A percentile compares a stretch with the other conserved stretches of the same genome.
These are phyloP conservation scores for Hymenochirus boettgeri DNA, from an alignment of 2,113 vertebrate genomes.

Conservation along the genomic window DNA sequence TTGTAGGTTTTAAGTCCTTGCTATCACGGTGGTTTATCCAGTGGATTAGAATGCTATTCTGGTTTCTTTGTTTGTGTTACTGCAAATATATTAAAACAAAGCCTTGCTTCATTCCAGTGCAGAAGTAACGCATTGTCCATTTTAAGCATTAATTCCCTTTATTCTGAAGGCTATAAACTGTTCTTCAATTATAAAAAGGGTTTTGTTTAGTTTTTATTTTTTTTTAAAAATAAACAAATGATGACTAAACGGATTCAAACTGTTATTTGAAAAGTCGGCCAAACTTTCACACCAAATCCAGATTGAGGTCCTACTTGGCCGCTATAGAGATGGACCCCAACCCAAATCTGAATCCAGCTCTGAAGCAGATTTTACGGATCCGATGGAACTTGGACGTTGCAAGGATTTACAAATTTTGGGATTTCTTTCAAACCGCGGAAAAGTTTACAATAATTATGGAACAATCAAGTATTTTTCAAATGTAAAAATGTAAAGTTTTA, in stretches of 20 bases:
- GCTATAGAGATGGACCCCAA: too few species aligned
- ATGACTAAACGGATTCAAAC: too few species aligned
- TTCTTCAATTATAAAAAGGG: background rate
- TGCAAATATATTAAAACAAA: conserved; percentile 28
- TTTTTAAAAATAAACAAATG: too few species aligned
- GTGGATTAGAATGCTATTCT: conserved; percentile 37
- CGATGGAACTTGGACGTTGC: too few species aligned
- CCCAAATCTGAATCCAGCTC: too few species aligned
- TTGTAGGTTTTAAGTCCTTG: conserved; percentile 37
- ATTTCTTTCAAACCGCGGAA: too few species aligned
- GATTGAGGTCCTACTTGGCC: too few species aligned
- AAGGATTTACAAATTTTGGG: too few species aligned
- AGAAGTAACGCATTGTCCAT: conserved; percentile 11
- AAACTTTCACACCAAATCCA: background rate
- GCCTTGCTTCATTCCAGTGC: conserved; percentile 2
- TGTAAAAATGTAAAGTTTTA: too few species aligned
- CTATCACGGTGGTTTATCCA: conserved; percentile 37
- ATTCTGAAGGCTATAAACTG: background rate
- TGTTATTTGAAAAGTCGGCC: background rate
- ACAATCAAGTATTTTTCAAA: too few species aligned
- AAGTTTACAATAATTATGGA: too few species aligned
- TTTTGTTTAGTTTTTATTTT: background rate
- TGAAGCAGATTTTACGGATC: too few species aligned
- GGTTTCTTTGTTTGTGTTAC: conserved; percentile 29
- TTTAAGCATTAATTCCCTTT: background rate